Evolutionary conservation across 2,113 vertebrate species (phyloP).

Genomic region (Cyanocitta stelleri): DNA sequence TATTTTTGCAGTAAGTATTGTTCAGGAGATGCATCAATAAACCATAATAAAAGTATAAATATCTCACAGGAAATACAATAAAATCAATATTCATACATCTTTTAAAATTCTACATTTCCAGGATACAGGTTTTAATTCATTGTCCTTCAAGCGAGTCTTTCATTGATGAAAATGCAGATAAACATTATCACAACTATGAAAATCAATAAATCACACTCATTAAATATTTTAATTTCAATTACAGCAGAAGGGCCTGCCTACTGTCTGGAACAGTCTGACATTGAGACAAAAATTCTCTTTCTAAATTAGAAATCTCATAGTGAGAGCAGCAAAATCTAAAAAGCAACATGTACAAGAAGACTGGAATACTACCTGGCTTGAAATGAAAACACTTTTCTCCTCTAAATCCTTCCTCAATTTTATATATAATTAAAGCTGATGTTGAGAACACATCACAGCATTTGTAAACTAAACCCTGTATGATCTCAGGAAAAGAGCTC

Average conservation of each 20-base stretch:
- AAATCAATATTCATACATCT: background rate
- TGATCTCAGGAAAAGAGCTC: fast-evolving
- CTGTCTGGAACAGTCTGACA: background rate
- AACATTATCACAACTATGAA: background rate
- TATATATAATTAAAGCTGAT: background rate
- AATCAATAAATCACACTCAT: background rate
- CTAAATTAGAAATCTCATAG: background rate
- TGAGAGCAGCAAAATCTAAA: background rate
- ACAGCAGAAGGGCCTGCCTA: background rate
- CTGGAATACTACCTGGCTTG: background rate
- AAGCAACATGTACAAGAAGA: background rate
- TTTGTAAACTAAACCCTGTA: background rate
- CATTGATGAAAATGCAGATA: background rate
- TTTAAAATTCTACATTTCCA: background rate
- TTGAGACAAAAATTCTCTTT: background rate
- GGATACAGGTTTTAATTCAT: background rate
- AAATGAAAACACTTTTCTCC: background rate
- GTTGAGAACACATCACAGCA: background rate
- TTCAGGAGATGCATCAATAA: background rate
- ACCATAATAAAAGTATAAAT: background rate
- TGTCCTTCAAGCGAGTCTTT: background rate
- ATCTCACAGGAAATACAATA: background rate
- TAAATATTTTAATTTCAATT: background rate
- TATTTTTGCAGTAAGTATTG: background rate
- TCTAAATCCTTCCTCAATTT: background rate